Percentiles rank a stretch among this genome's conserved stretches.
Conservation (phyloP, 1,140 invertebrate genomes). For the Camponotus floridanus region DNA sequence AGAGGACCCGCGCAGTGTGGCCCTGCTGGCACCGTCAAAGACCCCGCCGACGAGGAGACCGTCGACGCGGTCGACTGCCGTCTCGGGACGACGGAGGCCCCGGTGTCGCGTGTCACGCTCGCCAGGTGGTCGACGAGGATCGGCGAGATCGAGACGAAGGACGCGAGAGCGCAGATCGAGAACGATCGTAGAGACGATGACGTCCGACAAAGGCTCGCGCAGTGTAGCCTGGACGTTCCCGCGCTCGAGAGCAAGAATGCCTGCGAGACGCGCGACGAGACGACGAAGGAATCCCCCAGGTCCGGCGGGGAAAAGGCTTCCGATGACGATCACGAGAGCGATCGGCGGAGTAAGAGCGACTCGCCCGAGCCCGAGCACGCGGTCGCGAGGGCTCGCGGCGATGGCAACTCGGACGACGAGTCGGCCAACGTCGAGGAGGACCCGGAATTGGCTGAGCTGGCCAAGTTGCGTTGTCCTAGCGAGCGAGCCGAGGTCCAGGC, state of each 20-base stretch:
- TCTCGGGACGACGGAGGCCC: constrained; percentile 18
- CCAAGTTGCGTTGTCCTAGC: constrained; percentile 94
- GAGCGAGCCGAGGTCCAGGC: constrained; percentile 95
- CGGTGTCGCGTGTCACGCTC: constrained; percentile 48
- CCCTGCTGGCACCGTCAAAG: constrained; percentile 85
- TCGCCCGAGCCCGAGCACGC: constrained; percentile 83
- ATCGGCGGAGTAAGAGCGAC: constrained; percentile 56
- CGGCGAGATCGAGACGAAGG: background rate
- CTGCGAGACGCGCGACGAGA: constrained; percentile 25
- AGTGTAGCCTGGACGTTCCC: constrained; percentile 81
- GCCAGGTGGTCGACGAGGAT: constrained; percentile 57
- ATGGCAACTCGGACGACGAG: constrained; percentile 86
- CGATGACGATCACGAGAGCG: background rate
- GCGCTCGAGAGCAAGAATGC: constrained; percentile 35
- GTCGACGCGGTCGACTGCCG: constrained; percentile 34
- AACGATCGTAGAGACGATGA: constrained; percentile 53
- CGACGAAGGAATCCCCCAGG: background rate
- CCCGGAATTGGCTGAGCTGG: constrained; percentile 92
- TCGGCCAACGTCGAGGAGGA: constrained; percentile 88
- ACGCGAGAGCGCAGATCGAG: background rate
- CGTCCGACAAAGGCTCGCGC: constrained; percentile 81
- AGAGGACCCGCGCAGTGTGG: constrained; percentile 88
- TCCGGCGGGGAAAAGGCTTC: constrained; percentile 11
- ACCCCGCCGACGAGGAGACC: constrained; percentile 44
- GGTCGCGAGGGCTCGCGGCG: constrained; percentile 86